phyloP scores from a whole-genome alignment of 2,113 vertebrate species.

The Grallaria varia region DNA sequence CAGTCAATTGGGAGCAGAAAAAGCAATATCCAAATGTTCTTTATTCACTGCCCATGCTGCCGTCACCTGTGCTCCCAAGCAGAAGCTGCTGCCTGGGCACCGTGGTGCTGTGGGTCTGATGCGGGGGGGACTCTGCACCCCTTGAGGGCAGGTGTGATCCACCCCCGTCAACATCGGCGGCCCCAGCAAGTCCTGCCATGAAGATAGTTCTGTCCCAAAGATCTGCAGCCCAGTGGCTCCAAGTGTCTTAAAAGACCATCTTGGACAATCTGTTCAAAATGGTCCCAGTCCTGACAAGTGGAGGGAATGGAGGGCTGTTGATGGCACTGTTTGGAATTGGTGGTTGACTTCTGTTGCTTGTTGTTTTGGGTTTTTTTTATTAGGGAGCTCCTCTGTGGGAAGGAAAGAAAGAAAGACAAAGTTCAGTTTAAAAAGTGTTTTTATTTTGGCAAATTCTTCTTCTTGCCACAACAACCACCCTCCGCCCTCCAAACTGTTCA shows the following conservation, averaged over 20 bases:
- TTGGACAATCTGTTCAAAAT: background rate
- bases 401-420: background rate
- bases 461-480: fast-evolving
- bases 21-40: background rate
- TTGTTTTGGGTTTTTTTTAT: background rate
- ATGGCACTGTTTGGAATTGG: background rate
- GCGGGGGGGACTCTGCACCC: fast-evolving
- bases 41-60: background rate
- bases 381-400: background rate
- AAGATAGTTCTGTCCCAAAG: background rate
- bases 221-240: background rate
- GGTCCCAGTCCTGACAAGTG: background rate
- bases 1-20: background rate
- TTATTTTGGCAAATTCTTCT: background rate
- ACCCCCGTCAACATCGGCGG: background rate
- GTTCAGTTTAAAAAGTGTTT: background rate
- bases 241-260: background rate
- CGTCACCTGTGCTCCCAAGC: background rate
- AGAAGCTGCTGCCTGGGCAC: background rate
- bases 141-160: background rate
- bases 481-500: background rate
- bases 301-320: fast-evolving
- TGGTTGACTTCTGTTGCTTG: background rate
- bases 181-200: fast-evolving
- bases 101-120: background rate